Conservation (phyloP, 92 coral and sea anemone genomes). For the Epizoanthus ramosus region DNA sequence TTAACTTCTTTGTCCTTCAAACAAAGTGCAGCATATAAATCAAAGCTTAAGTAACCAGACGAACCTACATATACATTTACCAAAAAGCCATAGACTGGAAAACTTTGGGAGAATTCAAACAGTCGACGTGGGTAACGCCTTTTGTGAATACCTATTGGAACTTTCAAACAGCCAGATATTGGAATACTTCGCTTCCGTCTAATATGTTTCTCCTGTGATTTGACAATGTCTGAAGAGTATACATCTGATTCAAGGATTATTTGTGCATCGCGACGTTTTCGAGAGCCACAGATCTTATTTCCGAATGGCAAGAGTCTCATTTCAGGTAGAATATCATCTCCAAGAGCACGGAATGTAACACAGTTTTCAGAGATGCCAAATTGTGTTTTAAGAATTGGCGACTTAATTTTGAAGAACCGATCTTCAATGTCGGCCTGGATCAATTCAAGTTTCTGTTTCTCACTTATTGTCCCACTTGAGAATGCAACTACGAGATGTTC, state of each 20-base stretch:
- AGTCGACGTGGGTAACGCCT: not conserved
- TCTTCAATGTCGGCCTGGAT: conserved; percentile 85
- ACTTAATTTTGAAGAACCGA: conserved; percentile 74
- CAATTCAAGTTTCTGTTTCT: conserved; percentile 65
- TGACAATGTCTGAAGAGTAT: conserved; percentile 67
- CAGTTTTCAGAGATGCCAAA: conserved; percentile 76
- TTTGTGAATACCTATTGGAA: not conserved
- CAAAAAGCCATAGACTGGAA: conserved; percentile 72
- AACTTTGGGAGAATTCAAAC: conserved; percentile 40
- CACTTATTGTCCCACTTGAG: conserved; percentile 78
- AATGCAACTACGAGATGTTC: conserved; percentile 65
- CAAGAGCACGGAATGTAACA: conserved; percentile 50
- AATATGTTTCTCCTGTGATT: conserved; percentile 28
- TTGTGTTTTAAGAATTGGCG: conserved; percentile 70
- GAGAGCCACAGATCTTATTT: conserved; percentile 62
- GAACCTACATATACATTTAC: conserved; percentile 70
- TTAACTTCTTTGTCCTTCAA: conserved; percentile 44
- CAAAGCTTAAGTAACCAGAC: conserved; percentile 59
- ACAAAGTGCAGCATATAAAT: conserved; percentile 62
- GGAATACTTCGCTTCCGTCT: conserved; percentile 45
- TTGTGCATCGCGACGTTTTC: conserved; percentile 68
- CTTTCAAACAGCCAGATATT: not conserved
- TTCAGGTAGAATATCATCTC: conserved; percentile 56
- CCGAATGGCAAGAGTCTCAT: conserved; percentile 69
- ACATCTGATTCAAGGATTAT: conserved; percentile 74